Evolutionary conservation across 2,797 vertebrate genomes (phyloP), one percentile per base, ranked within the genome.

Genomic region (Acestrorhynchus altus): DNA sequence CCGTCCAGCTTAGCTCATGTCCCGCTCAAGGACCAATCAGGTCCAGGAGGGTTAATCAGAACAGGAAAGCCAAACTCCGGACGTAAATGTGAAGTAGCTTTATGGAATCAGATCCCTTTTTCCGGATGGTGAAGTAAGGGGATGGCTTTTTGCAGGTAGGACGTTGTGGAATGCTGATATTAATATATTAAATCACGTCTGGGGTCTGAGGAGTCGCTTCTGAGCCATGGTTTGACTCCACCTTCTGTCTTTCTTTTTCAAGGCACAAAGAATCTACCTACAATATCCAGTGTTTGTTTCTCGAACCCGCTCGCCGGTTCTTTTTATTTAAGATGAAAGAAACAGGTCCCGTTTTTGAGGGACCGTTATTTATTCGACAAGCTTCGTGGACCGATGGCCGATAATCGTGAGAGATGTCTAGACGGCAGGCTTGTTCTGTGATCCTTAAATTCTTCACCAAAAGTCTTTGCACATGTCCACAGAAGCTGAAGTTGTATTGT

Each of bases 311-410:
- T 61, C 46, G 20, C 49, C 44, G 28, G n/a, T 10, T 83, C 77
- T 76, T 83, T 83, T 83, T 89, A 89, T 89, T 83, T 91, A 81
- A 90, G 90, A 87, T 84, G 82, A 90, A 90, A 84, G 85, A 91
- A 86, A 85, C 80, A 61, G 67, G 85, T 90, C 87, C 75, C 49
- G 40, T 79, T 84, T 87, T 81, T 60, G 60, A 81, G 83, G 87
- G 89, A 89, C 87, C 87, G 80, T 88, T 90, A 94, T 93, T 94
- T 95, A 94, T 94, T 93, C 83, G 87, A 84, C 76, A 77, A 90
- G 81, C 86, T 81, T 89, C 89, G 90, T 86, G 86, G 90, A 88
- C 84, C 85, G 86, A 92, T 93, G 90, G 88, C 84, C 85, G 86
- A 92, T 93, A 92, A 92, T 93, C 90, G 91, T 84, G 31, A 35